Base-by-base conservation (phyloP, 2,888 invertebrate species). In the Epinotia nisella region DNA sequence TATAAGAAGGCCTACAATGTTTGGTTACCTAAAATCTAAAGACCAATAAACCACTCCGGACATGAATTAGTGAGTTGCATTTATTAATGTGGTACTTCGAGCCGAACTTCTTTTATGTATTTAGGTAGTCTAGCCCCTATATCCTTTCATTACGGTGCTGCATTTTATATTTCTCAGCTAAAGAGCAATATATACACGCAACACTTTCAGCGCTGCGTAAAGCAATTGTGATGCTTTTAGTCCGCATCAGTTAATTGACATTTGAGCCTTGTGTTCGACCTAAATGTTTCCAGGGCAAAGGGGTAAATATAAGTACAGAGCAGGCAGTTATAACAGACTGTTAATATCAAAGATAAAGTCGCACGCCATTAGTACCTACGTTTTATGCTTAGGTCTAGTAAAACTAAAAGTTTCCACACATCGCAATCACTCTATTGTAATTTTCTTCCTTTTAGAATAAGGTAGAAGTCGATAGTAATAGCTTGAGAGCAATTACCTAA, bases 211-310 rank as follows among this genome's bases (percentile, higher is more conserved):
- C 65, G 65, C 49, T 39, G 67, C 68, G 62, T 64, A 62, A 70
- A 67, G 72, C 72, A 72, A 72, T 72, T 68, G 67, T 55, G 67
- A 68, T 68, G 72, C 72, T 72, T 68, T 72, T 72, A 72, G 72
- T 56, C 61, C 49, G 67, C 67, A 68, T 62, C 61, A 67, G 61
- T 62, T 68, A 62, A 72, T 72, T 68, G 72, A 68, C 67, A 68
- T 72, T 72, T 68, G 19, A 72, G 56, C 56, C 56, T 24, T 62
- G 55, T 19, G 55, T 49, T 68, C 49, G 67, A 68, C 56, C 67
- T 72, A 49, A 72, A 68, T 61, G n/a, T 49, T 56, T 71, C n/a
- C 55, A n/a, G 55, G 39, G 21, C 5, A 45, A 49, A 1, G 15
- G 35, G 41, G n/a, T 19, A 21, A 56, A 53, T 55, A 66, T 24